phyloP scores from a whole-genome alignment of 2,113 vertebrate genomes.

The Caloenas nicobarica region DNA sequence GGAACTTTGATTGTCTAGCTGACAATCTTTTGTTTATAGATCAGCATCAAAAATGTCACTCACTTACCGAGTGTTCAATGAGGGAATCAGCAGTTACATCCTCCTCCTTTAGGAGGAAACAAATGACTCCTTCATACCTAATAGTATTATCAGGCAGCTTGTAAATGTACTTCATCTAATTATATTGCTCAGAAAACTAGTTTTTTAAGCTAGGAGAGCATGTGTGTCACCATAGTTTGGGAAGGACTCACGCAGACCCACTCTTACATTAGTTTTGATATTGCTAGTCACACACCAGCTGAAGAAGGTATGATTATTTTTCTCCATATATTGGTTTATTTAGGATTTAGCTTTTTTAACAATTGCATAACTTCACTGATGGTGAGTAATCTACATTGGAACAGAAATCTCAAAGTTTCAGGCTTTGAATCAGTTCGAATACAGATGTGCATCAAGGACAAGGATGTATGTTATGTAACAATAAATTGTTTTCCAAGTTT shows the following conservation, averaged over 20 bases:
- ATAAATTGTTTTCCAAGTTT: background rate
- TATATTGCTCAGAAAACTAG: background rate
- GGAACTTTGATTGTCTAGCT: background rate
- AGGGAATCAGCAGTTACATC: background rate
- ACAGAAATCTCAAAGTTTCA: background rate
- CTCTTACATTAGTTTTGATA: background rate
- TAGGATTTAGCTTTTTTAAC: background rate
- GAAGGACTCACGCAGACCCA: background rate
- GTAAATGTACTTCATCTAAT: background rate
- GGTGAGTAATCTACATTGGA: background rate
- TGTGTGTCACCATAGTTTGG: background rate
- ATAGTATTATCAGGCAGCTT: background rate
- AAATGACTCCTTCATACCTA: background rate
- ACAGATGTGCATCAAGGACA: background rate
- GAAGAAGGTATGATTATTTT: background rate
- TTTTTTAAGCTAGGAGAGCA: background rate
- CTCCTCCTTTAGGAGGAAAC: background rate
- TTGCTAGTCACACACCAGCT: background rate
- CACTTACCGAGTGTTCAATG: background rate
- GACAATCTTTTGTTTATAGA: background rate
- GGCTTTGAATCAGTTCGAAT: background rate
- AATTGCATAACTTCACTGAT: background rate
- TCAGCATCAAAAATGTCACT: background rate
- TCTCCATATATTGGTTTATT: background rate
- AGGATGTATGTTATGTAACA: background rate